Percentiles rank a stretch among this genome's conserved stretches.
Evolutionary conservation across 1,140 invertebrate species (phyloP).

Genomic region (Camponotus pennsylvanicus): DNA sequence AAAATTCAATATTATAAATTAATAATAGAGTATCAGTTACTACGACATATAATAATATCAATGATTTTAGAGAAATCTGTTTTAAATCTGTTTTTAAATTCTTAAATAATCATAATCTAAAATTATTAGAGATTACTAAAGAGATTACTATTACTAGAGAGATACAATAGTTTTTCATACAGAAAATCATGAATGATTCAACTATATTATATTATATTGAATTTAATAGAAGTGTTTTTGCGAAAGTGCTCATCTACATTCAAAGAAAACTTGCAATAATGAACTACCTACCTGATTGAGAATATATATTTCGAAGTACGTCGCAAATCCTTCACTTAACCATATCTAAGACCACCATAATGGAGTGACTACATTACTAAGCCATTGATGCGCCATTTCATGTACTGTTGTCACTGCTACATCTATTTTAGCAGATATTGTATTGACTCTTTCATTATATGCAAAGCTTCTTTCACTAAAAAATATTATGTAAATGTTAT

Average conservation of each 20-base stretch:
- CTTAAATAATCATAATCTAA: background rate
- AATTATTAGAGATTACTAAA: background rate
- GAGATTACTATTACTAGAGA: no score
- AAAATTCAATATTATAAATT: slow-evolving; percentile 9
- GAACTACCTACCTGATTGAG: slow-evolving; percentile 87
- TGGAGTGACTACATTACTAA: slow-evolving; percentile 88
- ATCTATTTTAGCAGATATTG: slow-evolving; percentile 84
- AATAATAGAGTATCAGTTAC: background rate
- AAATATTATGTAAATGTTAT: slow-evolving; percentile 47
- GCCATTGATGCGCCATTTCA: slow-evolving; percentile 89
- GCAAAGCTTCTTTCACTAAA: slow-evolving; percentile 88
- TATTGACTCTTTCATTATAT: slow-evolving; percentile 84
- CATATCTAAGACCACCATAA: slow-evolving; percentile 89
- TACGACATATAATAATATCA: background rate
- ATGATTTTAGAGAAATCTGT: background rate
- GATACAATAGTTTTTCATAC: background rate
- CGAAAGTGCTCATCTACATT: background rate
- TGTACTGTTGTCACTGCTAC: slow-evolving; percentile 88
- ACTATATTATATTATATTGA: background rate
- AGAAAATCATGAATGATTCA: background rate
- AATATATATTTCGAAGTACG: slow-evolving; percentile 90
- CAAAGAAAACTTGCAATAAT: slow-evolving; percentile 88
- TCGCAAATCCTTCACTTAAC: slow-evolving; percentile 91
- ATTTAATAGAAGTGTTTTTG: background rate
- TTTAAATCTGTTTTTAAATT: background rate